Evolutionary conservation across 2,888 invertebrate species (phyloP).

Genomic region (Synergus gifuensis): DNA sequence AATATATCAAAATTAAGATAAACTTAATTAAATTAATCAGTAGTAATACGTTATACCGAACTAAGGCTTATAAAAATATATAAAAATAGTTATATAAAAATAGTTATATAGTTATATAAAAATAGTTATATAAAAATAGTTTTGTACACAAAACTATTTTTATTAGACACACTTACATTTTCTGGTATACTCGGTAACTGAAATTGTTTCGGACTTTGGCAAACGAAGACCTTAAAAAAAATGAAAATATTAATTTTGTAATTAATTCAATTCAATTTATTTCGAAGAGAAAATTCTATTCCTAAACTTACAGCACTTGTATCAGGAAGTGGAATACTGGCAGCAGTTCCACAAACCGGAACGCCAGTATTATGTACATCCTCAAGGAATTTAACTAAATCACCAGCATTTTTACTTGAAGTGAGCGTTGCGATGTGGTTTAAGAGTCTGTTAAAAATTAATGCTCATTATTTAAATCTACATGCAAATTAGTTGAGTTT

Average conservation of each 20-base stretch:
- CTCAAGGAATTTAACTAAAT: slow-evolving; percentile 83
- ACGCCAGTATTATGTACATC: slow-evolving; percentile 84
- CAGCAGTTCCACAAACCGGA: slow-evolving; percentile 84
- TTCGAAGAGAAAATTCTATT: background rate
- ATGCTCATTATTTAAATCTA: slow-evolving; percentile 5
- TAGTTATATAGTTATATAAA: too few relatives aligned
- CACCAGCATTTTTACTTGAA: slow-evolving; percentile 80
- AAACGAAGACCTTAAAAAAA: slow-evolving; percentile 87
- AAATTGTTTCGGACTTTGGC: slow-evolving; percentile 88
- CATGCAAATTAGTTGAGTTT: slow-evolving; percentile 17
- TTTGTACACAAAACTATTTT: background rate
- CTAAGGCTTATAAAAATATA: background rate
- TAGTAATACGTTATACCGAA: background rate
- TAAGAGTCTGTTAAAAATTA: slow-evolving; percentile 81
- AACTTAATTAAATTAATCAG: background rate
- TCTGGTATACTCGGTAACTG: slow-evolving; percentile 96
- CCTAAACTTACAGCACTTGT: slow-evolving; percentile 79
- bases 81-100: too few relatives aligned
- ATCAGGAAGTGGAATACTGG: slow-evolving; percentile 81
- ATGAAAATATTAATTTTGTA: background rate
- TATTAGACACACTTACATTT: slow-evolving; percentile 85
- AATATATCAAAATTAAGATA: slow-evolving; percentile 46
- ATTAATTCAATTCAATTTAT: background rate
- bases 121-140: too few relatives aligned
- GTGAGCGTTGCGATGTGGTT: slow-evolving; percentile 90